A percentile compares a stretch with the other conserved stretches of the same genome.
Evolutionary conservation across 92 coral and sea anemone genomes (phyloP).

Genomic region (Virgularia gustaviana): DNA sequence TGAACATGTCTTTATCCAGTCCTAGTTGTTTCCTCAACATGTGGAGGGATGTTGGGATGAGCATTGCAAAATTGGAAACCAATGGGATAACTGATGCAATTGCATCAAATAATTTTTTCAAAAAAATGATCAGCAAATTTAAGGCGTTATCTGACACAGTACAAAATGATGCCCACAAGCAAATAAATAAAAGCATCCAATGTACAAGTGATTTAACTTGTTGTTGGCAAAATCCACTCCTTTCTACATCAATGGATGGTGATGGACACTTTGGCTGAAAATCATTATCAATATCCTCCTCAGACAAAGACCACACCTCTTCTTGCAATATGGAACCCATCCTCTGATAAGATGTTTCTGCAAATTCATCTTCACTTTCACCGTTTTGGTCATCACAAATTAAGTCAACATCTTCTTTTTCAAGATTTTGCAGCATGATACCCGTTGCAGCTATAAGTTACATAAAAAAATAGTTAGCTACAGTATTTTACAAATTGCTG

Average conservation of each 20-base stretch:
- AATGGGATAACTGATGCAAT: conserved; percentile 39
- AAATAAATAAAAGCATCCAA: conserved; percentile 48
- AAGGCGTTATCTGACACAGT: conserved; percentile 65
- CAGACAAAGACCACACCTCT: neutral
- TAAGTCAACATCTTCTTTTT: neutral
- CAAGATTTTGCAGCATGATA: neutral
- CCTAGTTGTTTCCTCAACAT: conserved; percentile 50
- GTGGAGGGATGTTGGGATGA: conserved; percentile 45
- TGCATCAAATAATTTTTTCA: conserved; percentile 42
- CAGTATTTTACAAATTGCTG: too few species aligned
- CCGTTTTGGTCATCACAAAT: neutral
- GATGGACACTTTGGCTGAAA: conserved; percentile 16
- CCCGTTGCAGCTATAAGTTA: neutral
- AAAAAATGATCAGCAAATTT: conserved; percentile 46
- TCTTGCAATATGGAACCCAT: neutral
- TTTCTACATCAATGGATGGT: conserved; percentile 33
- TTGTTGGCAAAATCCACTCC: neutral
- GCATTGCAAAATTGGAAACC: conserved; percentile 35
- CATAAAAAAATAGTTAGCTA: too few species aligned
- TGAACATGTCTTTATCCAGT: conserved; percentile 53
- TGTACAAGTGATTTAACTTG: conserved; percentile 30
- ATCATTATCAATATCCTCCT: conserved; percentile 1
- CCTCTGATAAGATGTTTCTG: too few species aligned
- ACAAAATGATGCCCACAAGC: conserved; percentile 68
- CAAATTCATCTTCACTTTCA: too few species aligned